Percentiles rank a stretch among this genome's conserved stretches.
These are phyloP conservation scores for Tethya wilhelma DNA, from an alignment of 37 sponge, comb jelly and placozoan genomes.

Conservation along the genomic window DNA sequence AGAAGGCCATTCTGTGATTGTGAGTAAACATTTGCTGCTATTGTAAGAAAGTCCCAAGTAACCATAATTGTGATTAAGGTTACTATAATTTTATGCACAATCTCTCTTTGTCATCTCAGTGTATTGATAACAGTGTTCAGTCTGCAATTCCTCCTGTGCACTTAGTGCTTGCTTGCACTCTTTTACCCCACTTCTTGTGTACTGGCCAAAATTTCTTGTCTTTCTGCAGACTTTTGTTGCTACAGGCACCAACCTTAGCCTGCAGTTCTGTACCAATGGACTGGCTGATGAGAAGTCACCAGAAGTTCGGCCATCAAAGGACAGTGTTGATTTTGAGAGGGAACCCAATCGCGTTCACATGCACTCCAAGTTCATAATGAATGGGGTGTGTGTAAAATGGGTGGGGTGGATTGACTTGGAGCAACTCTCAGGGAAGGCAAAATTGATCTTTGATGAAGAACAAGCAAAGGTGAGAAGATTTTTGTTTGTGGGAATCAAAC, in stretches of 20 bases:
- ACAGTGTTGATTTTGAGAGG: conserved; percentile 86
- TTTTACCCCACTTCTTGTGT: too few species aligned
- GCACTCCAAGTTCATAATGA: conserved; percentile 81
- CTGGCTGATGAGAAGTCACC: conserved; percentile 59
- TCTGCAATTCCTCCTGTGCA: too few species aligned
- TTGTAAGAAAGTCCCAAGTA: not conserved
- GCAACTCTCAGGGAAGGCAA: conserved; percentile 83
- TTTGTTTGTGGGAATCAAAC: not conserved
- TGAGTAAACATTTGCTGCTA: conserved; percentile 21
- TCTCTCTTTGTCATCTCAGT: too few species aligned
- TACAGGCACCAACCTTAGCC: conserved; percentile 91
- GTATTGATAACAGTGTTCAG: too few species aligned
- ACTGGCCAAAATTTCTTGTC: not conserved
- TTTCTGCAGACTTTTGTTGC: conserved; percentile 74
- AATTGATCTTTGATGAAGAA: conserved; percentile 84
- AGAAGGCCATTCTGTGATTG: conserved; percentile 89
- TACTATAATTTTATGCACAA: too few species aligned
- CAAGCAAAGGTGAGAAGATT: conserved; percentile 74
- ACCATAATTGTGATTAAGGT: not conserved
- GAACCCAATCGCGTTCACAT: conserved; percentile 84
- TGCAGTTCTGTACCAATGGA: conserved; percentile 76
- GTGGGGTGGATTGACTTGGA: conserved; percentile 94
- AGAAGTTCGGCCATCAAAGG: conserved; percentile 61
- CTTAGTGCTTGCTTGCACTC: too few species aligned
- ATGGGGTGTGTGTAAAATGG: conserved; percentile 96